Conservation (phyloP, 1,140 invertebrate species). For the Drosophila funebris region DNA sequence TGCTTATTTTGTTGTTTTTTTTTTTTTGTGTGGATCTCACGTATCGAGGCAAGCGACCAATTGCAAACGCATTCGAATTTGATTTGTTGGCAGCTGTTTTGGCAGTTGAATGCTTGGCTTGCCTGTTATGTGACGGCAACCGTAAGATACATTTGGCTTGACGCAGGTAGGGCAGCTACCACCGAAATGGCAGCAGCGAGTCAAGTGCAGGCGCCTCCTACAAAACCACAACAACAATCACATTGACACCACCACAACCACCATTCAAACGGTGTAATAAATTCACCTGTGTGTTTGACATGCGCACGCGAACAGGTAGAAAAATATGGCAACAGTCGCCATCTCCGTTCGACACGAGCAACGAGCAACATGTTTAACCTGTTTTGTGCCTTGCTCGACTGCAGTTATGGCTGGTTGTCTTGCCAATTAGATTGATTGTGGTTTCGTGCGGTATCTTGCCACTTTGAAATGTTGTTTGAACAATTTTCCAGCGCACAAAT, state of each 20-base stretch:
- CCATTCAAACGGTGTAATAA: conserved; percentile 13
- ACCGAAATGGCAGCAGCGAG: conserved; percentile 39
- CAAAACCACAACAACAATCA: conserved; percentile 17
- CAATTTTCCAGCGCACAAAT: conserved; percentile 10
- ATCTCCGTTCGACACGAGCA: conserved; percentile 9
- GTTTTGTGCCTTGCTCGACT: conserved; percentile 11
- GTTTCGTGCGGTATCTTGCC: neutral
- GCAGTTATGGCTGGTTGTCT: conserved; percentile 5
- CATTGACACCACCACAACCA: conserved; percentile 41
- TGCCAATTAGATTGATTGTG: conserved; percentile 29
- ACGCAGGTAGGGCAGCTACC: conserved; percentile 31
- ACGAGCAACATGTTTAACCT: conserved; percentile 3
- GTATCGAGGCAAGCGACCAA: conserved; percentile 45
- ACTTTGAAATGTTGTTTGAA: conserved; percentile 13
- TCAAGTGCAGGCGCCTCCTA: conserved; percentile 53
- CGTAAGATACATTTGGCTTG: conserved; percentile 9
- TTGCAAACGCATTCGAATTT: conserved; percentile 73
- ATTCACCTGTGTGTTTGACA: conserved; percentile 42
- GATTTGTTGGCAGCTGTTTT: conserved; percentile 69
- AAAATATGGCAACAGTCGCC: neutral
- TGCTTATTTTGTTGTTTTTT: too few species aligned
- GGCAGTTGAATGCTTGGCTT: too few species aligned
- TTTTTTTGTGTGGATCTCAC: neutral
- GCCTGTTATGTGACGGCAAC: neutral
- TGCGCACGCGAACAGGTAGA: conserved; percentile 70